phyloP scores from a whole-genome alignment of 2,113 vertebrate species.

The Megaceryle torquata region DNA sequence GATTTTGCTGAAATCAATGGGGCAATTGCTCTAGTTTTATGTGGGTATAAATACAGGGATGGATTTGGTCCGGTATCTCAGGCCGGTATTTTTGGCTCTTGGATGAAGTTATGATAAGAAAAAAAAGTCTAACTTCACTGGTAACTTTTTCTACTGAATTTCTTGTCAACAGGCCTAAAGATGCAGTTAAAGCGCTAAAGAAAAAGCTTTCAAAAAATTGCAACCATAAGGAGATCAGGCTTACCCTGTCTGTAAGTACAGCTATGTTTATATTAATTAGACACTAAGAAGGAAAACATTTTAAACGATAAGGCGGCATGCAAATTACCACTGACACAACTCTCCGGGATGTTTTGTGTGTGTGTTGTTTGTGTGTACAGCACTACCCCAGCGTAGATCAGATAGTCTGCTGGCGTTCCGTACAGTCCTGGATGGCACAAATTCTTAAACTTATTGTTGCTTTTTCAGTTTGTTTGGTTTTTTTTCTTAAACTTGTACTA shows the following conservation, averaged over 20 bases:
- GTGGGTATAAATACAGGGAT: not conserved
- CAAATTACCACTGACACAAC: conserved; percentile 26
- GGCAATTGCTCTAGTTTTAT: not conserved
- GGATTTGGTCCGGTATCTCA: not conserved
- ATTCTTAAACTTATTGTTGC: not conserved
- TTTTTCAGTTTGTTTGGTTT: not conserved
- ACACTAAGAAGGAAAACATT: conserved; percentile 4
- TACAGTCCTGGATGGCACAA: not conserved
- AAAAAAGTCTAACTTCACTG: not conserved
- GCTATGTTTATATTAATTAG: conserved; percentile 33
- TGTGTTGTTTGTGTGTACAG: conserved; percentile 13
- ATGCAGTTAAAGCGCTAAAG: conserved; percentile 79
- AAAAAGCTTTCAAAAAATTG: conserved; percentile 81
- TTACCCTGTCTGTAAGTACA: conserved; percentile 80
- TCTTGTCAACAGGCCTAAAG: conserved; percentile 72
- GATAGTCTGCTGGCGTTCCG: not conserved
- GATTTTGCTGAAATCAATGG: not conserved
- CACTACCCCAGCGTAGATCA: not conserved
- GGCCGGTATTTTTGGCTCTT: not conserved
- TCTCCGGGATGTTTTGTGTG: not conserved
- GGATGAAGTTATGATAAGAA: not conserved
- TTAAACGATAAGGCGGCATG: conserved; percentile 26
- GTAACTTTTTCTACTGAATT: conserved; percentile 13
- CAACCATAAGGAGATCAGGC: conserved; percentile 80
- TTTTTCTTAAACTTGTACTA: not conserved